Evolutionary conservation across 2,113 vertebrate species (phyloP).

Genomic region (Leptobrachium ailaonicum): DNA sequence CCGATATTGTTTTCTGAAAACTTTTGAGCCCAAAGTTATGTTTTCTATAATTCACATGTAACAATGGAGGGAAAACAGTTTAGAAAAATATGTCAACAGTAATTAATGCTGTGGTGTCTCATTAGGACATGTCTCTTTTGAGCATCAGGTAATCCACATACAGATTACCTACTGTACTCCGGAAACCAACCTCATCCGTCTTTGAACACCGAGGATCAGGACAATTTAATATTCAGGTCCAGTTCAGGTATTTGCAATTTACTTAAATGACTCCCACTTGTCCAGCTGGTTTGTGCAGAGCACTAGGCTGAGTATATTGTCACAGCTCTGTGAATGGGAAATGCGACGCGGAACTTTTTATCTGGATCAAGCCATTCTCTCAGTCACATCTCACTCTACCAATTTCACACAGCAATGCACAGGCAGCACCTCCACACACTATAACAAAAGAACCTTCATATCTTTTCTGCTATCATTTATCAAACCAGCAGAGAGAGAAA

Average conservation of each 20-base stretch:
- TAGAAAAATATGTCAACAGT: too few relatives aligned
- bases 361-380: constrained; percentile 49
- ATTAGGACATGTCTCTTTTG: too few relatives aligned
- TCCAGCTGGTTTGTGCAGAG: constrained; percentile 9
- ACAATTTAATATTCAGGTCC: too few relatives aligned
- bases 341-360: constrained; percentile 29
- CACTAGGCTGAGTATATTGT: constrained; percentile 30
- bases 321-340: constrained; percentile 38
- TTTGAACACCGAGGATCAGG: too few relatives aligned
- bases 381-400: constrained; percentile 47
- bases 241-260: neutral
- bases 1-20: too few relatives aligned
- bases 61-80: too few relatives aligned
- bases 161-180: too few relatives aligned
- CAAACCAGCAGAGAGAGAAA: constrained; percentile 54
- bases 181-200: too few relatives aligned
- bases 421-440: constrained; percentile 15
- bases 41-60: too few relatives aligned
- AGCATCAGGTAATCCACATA: too few relatives aligned
- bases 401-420: constrained; percentile 51
- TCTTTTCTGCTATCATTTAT: constrained; percentile 49
- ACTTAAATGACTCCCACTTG: constrained; percentile 2
- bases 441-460: neutral
- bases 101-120: too few relatives aligned
- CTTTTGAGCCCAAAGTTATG: too few relatives aligned